Base-by-base conservation (phyloP, 2,113 vertebrate genomes). In the Callopanchax toddi region DNA sequence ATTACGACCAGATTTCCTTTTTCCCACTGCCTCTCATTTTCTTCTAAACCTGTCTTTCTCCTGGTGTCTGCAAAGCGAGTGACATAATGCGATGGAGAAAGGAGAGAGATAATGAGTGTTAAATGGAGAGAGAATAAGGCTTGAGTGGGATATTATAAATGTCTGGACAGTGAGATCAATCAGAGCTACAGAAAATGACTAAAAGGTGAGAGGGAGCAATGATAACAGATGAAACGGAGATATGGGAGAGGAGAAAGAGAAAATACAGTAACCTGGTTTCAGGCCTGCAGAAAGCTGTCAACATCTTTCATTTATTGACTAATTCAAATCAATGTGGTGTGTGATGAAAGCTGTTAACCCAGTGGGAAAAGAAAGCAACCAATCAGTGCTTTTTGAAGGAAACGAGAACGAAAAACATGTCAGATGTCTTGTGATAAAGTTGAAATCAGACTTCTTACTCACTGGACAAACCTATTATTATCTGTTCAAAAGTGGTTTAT, bases 1-100 rank as follows among this genome's bases (percentile, higher is more conserved):
- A 80, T 86, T 79, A 76, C 17, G 56, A 76, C 45, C 26, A 42
- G 57, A 72, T 60, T 69, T 16, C 67, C 69, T 66, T 57, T 60
- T 1, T n/a, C 46, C 51, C 12, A 18, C 34, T 61, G 43, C 65
- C 64, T 65, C 67, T 77, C 54, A 39, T 77, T 77, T 62, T 15
- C 51, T 15, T 60, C 61, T 60, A 53, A 32, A 60, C 57, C 64
- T 56, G 56, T 16, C 62, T 56, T 8, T 49, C 54, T 78, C 67
- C 64, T 0, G 1, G 60, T 49, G 75, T 55, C 32, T 49, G 40
- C 21, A 61, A 76, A 62, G 53, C 2, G 22, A 56, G 43, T 42
- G 60, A 64, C 42, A 54, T 22, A 56, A 50, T 15, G 68, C n/a
- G 54, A 39, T 34, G 45, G 56, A 58, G 57, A 50, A 36, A 46